A percentile compares a stretch with the other conserved stretches of the same genome.
phyloP scores from a whole-genome alignment of 2,888 invertebrate genomes.

The Chouioia cunea region DNA sequence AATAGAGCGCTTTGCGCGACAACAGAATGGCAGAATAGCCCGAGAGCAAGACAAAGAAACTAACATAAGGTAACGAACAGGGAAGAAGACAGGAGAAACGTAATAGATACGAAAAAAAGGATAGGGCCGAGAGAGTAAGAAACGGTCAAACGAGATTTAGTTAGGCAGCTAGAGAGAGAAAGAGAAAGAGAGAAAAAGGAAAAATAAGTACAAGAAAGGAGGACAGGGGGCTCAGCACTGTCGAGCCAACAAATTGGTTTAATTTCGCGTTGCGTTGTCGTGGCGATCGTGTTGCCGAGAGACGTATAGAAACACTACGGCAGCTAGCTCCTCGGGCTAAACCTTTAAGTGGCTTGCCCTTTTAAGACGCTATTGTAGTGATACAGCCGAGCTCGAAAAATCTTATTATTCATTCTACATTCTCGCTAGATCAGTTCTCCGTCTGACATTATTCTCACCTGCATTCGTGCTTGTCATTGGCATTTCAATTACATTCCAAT shows the following conservation, averaged over 20 bases:
- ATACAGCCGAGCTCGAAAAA: not conserved
- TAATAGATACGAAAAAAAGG: slow-evolving; percentile 30
- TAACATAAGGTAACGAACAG: not conserved
- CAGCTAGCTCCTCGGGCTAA: not conserved
- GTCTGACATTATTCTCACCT: not conserved
- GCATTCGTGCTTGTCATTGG: too few relatives aligned
- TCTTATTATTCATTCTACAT: not conserved
- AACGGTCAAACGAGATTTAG: slow-evolving; percentile 24
- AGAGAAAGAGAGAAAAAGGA: slow-evolving; percentile 12
- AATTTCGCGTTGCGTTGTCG: slow-evolving; percentile 37
- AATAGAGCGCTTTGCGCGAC: not conserved
- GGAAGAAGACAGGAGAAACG: not conserved
- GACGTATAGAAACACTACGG: slow-evolving; percentile 21
- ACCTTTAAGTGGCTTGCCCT: slow-evolving; percentile 11
- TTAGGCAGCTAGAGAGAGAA: slow-evolving; percentile 4
- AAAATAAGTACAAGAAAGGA: slow-evolving; percentile 29
- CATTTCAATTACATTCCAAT: too few relatives aligned
- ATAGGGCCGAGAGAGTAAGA: not conserved
- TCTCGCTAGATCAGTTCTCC: not conserved
- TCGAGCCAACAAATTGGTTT: slow-evolving; percentile 44
- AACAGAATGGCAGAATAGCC: slow-evolving; percentile 9
- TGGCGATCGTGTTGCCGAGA: slow-evolving; percentile 6
- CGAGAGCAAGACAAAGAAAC: not conserved
- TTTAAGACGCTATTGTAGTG: slow-evolving; percentile 6
- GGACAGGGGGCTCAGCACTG: slow-evolving; percentile 26